Conservation (phyloP, 2,113 vertebrate species). For the Podarcis muralis region DNA sequence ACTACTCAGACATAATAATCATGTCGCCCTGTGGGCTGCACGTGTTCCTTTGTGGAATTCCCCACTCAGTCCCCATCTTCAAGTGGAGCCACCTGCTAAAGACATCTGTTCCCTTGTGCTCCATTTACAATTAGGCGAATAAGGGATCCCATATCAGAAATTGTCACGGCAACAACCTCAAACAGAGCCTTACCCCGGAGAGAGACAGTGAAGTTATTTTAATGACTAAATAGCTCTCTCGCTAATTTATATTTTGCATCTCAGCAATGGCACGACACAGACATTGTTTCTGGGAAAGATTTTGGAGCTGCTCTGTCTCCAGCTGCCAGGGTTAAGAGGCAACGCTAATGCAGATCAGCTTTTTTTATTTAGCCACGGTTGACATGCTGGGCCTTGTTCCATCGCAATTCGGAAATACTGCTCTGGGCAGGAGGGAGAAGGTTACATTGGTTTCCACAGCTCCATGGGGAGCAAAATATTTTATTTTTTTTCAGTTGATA, state of each 20-base stretch:
- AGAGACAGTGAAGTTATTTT: conserved; percentile 33
- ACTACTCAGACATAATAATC: conserved; percentile 15
- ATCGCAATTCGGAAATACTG: conserved; percentile 2
- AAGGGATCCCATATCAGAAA: conserved; percentile 44
- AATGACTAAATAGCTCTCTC: conserved; percentile 54
- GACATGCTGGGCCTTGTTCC: conserved; percentile 56
- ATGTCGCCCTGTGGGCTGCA: conserved; percentile 35
- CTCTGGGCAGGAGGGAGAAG: background rate
- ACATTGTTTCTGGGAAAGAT: conserved; percentile 76
- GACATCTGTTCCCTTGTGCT: conserved; percentile 49
- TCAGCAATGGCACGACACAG: conserved; percentile 73
- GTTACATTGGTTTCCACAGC: background rate
- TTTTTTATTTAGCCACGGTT: conserved; percentile 61
- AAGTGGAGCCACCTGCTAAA: conserved; percentile 62
- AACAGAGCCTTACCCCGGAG: conserved; percentile 33
- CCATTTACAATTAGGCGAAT: conserved; percentile 40
- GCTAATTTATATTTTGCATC: conserved; percentile 57
- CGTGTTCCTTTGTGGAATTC: conserved; percentile 33
- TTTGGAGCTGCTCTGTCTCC: conserved; percentile 70
- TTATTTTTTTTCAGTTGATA: background rate
- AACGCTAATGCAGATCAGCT: conserved; percentile 53
- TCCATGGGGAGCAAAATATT: background rate
- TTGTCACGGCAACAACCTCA: conserved; percentile 60
- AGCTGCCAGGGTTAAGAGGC: conserved; percentile 77
- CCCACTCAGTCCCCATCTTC: conserved; percentile 39